Percentiles rank a stretch among this genome's conserved stretches.
Evolutionary conservation across 1,140 invertebrate genomes (phyloP).

Genomic region (Drosophila bipectinata): DNA sequence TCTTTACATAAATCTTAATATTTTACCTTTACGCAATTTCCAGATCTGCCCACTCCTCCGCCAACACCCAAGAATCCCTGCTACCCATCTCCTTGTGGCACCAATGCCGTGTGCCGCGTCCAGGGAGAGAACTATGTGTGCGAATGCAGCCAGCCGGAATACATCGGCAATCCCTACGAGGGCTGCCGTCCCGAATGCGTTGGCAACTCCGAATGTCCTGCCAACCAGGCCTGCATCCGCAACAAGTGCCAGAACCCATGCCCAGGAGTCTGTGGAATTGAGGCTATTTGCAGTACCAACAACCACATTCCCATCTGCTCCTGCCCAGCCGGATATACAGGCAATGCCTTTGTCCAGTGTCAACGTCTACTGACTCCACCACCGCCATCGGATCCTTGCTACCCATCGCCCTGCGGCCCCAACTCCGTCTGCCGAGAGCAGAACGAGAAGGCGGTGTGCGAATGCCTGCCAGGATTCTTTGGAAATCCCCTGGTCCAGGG

Average conservation of each 20-base stretch:
- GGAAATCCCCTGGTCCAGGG: constrained; percentile 91
- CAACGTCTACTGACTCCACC: constrained; percentile 70
- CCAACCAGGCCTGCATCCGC: constrained; percentile 85
- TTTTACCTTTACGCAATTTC: constrained; percentile 70
- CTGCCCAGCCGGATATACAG: constrained; percentile 87
- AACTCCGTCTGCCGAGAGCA: constrained; percentile 88
- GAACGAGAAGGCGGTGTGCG: constrained; percentile 87
- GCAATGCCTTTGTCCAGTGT: constrained; percentile 89
- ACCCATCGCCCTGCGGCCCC: constrained; percentile 89
- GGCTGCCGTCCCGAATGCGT: constrained; percentile 87
- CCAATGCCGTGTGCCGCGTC: constrained; percentile 85
- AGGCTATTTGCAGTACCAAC: constrained; percentile 87
- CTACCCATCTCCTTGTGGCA: constrained; percentile 86
- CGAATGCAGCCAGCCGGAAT: constrained; percentile 84
- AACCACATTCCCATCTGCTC: constrained; percentile 88
- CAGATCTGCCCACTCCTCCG: constrained; percentile 52
- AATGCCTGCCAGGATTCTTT: constrained; percentile 89
- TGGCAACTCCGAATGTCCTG: constrained; percentile 86
- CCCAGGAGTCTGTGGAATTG: constrained; percentile 86
- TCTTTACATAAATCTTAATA: constrained; percentile 3
- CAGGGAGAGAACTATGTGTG: constrained; percentile 84
- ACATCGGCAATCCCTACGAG: constrained; percentile 86
- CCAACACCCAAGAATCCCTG: constrained; percentile 86
- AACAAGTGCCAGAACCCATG: constrained; percentile 87
- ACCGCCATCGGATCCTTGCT: constrained; percentile 87